Percentiles rank a stretch among this genome's conserved stretches.
Conservation (phyloP, 2,113 vertebrate genomes). For the Alouatta palliata region DNA sequence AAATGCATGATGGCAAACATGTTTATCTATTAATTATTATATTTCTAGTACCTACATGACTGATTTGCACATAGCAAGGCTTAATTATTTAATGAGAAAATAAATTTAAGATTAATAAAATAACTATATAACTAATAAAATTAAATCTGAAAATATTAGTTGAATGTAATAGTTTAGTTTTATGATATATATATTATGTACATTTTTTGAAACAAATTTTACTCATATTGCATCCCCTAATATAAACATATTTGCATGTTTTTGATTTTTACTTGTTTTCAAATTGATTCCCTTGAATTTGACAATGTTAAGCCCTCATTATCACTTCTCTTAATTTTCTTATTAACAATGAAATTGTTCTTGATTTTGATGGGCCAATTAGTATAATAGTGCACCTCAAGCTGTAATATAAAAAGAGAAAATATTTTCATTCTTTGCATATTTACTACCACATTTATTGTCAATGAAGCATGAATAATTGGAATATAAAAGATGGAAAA, state of each 20-base stretch:
- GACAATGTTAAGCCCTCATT: not conserved
- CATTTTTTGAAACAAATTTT: constrained; percentile 29
- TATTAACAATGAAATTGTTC: constrained; percentile 50
- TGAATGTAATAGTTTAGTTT: constrained; percentile 28
- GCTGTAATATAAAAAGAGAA: constrained; percentile 11
- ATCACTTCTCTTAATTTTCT: constrained; percentile 1
- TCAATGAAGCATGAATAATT: not conserved
- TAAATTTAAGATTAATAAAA: constrained; percentile 3
- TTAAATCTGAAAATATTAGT: not conserved
- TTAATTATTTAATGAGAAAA: not conserved
- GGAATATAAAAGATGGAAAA: not conserved
- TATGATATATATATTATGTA: not conserved
- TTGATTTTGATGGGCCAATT: constrained; percentile 37
- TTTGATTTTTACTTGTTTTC: not conserved
- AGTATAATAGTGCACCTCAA: constrained; percentile 12
- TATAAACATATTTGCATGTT: not conserved
- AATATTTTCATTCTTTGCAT: not conserved
- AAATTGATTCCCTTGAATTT: not conserved
- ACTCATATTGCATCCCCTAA: not conserved
- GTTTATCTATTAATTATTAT: not conserved
- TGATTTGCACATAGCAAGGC: not conserved
- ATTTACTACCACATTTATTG: not conserved
- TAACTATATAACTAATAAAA: not conserved
- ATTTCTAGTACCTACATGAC: not conserved
- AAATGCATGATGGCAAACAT: not conserved